These are phyloP conservation scores for Andrena haemorrhoa DNA, from an alignment of 2,888 invertebrate genomes.

Conservation along the genomic window DNA sequence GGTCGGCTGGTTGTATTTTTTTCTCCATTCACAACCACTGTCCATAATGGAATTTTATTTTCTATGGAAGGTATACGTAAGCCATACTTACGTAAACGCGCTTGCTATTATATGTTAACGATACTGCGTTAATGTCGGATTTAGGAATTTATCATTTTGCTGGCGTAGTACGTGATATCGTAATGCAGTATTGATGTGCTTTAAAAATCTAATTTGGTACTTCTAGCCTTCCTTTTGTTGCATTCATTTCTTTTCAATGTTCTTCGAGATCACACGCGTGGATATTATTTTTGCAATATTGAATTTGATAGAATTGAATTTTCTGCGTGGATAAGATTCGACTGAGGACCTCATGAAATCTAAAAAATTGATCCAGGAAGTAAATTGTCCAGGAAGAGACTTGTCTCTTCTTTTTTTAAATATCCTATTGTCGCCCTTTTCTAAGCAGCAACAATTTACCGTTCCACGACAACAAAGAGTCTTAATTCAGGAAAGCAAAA, in stretches of 20 bases:
- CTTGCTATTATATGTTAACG: not conserved
- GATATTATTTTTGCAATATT: too few species aligned
- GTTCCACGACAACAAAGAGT: not conserved
- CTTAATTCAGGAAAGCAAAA: not conserved
- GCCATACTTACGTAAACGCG: not conserved
- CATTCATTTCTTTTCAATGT: too few species aligned
- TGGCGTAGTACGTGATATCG: not conserved
- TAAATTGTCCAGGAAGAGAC: too few species aligned
- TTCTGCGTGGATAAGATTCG: too few species aligned
- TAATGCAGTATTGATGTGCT: not conserved
- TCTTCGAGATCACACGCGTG: too few species aligned
- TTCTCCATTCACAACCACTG: conserved; percentile 30
- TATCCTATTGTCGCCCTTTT: not conserved
- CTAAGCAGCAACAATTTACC: not conserved
- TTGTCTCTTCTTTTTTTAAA: not conserved
- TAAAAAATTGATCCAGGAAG: too few species aligned
- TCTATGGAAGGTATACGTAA: not conserved
- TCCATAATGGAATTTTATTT: conserved; percentile 37
- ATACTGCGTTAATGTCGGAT: not conserved
- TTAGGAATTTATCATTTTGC: not conserved
- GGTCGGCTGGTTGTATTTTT: conserved; percentile 14
- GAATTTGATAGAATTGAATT: too few species aligned
- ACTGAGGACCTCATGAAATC: too few species aligned
- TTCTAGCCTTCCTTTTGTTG: not conserved
- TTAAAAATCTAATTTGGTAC: not conserved